Base-by-base conservation (phyloP, 1,140 invertebrate genomes). In the Episyrphus balteatus region DNA sequence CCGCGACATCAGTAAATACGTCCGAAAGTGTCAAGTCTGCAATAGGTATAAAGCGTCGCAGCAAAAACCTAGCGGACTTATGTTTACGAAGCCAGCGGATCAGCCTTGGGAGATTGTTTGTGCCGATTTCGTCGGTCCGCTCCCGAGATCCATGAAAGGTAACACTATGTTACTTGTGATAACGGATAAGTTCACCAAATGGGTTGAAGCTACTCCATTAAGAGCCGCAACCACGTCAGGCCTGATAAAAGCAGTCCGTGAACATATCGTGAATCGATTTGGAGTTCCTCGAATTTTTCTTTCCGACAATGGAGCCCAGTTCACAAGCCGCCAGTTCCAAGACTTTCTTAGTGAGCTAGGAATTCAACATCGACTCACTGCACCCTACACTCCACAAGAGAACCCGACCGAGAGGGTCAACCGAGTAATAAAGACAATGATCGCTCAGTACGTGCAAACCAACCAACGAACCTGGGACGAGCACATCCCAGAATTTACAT, bases 351-450 rank as follows among this genome's bases (percentile, higher is more conserved):
- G 21, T 13, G 18, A 5, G 10, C 15, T 45, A 13, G 32, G 44
- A 37, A 21, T 45, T 12, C 17, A 21, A 19, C 44, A 45, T 14
- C 34, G 17, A 37, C 30, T 36, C 8, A 45, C 44, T 1, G 44
- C 33, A 39, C 38, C 38, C 8, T 39, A 39, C 38, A 39, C 38
- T 9, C 33, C 44, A 19, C 44, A 45, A 19, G 34, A 45, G 18
- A 45, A 45, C 18, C 44, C 44, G 2, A 45, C 44, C 14, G 44
- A 45, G 21, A 36, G 32, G n/a, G 18, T n/a, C n/a, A n/a, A n/a
- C n/a, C n/a, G n/a, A n/a, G n/a, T n/a, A n/a, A n/a, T n/a, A n/a
- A n/a, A n/a, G n/a, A n/a, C n/a, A n/a, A n/a, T n/a, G n/a, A n/a
- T n/a, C n/a, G n/a, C n/a, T n/a, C n/a, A n/a, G n/a, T 34, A 10